A percentile compares a stretch with the other conserved stretches of the same genome.
phyloP scores from a whole-genome alignment of 2,888 invertebrate genomes.

The Pimpla rufipes region DNA sequence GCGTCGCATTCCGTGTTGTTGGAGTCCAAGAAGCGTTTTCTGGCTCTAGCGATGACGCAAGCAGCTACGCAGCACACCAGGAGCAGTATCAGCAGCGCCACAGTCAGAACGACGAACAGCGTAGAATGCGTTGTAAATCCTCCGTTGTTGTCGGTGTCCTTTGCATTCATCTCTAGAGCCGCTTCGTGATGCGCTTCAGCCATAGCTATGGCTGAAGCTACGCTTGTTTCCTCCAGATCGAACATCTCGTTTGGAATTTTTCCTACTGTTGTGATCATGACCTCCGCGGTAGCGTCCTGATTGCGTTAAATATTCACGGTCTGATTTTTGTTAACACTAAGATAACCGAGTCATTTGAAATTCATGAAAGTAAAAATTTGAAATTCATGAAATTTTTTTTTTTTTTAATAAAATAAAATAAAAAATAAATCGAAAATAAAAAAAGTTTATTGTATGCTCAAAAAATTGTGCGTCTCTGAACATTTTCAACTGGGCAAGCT shows the following conservation, averaged over 20 bases:
- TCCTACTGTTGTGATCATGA: constrained; percentile 77
- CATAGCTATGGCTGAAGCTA: constrained; percentile 11
- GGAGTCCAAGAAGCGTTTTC: constrained; percentile 68
- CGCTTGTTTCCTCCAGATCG: constrained; percentile 73
- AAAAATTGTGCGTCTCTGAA: too few relatives aligned
- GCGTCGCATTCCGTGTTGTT: constrained; percentile 76
- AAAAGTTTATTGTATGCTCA: too few relatives aligned
- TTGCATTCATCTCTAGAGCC: background rate
- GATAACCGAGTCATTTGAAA: background rate
- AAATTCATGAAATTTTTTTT: too few relatives aligned
- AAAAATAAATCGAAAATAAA: too few relatives aligned
- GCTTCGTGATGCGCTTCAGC: constrained; percentile 20
- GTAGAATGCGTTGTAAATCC: constrained; percentile 70
- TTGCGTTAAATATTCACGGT: background rate
- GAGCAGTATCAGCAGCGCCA: constrained; percentile 73
- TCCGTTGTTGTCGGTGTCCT: background rate
- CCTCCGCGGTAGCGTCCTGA: constrained; percentile 76
- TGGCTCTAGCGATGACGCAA: constrained; percentile 75
- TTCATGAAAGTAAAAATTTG: background rate
- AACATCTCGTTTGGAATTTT: constrained; percentile 77
- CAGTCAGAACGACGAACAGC: constrained; percentile 72
- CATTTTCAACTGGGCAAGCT: too few relatives aligned
- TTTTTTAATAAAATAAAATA: too few relatives aligned
- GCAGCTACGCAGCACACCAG: constrained; percentile 77
- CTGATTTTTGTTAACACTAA: background rate